phyloP scores from a whole-genome alignment of 2,888 invertebrate species.

The Diloba caeruleocephala region DNA sequence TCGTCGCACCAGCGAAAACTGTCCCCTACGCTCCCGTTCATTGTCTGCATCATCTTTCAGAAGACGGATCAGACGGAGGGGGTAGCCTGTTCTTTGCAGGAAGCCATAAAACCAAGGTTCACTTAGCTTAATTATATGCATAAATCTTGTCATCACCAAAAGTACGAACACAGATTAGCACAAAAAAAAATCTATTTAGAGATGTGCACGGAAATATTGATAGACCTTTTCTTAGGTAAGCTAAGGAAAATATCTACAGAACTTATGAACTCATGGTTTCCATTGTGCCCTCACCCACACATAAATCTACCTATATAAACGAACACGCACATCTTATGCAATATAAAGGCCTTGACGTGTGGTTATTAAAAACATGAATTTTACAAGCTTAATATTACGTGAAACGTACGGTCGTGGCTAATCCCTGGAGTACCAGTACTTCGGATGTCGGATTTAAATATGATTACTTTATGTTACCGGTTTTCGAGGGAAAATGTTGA shows the following conservation, averaged over 20 bases:
- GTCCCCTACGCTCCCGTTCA: too few relatives aligned
- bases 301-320: conserved; percentile 20
- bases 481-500: conserved; percentile 44
- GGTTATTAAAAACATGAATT: conserved; percentile 60
- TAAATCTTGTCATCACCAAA: too few relatives aligned
- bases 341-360: conserved; percentile 38
- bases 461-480: conserved; percentile 59
- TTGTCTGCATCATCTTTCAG: too few relatives aligned
- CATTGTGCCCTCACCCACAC: conserved; percentile 23
- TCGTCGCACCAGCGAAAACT: too few relatives aligned
- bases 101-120: too few relatives aligned
- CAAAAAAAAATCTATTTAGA: too few relatives aligned
- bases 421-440: conserved; percentile 55
- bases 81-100: too few relatives aligned
- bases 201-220: too few relatives aligned
- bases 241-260: conserved; percentile 1
- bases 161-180: too few relatives aligned
- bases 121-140: too few relatives aligned
- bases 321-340: conserved; percentile 48
- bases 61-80: too few relatives aligned
- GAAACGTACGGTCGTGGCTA: conserved; percentile 51
- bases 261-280: conserved; percentile 7
- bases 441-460: conserved; percentile 61
- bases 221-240: too few relatives aligned
- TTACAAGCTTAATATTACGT: conserved; percentile 56